Base-by-base conservation (phyloP, 2,797 vertebrate species). In the Takifugu ocellatus region DNA sequence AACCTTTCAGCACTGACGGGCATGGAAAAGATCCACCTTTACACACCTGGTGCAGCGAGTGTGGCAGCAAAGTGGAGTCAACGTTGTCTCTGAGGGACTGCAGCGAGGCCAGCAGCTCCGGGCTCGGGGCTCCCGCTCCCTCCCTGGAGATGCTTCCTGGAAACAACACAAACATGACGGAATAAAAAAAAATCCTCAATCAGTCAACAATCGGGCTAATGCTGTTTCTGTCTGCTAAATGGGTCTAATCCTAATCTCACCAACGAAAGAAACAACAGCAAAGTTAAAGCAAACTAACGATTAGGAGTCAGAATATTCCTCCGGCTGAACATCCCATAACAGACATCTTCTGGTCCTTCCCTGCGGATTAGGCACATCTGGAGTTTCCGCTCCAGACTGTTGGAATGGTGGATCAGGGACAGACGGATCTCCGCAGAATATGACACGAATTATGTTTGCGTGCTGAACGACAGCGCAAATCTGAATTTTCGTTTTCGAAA, bases 21-120 rank as follows among this genome's bases (percentile, higher is more conserved):
- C 17, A 21, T 21, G 43, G n/a, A 6, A 58, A 44, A 43, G 26
- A 48, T 11, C 51, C 48, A 52, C 24, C 56, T 3, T 54, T 27
- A 84, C 86, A 68, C 72, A 93, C 92, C 91, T 92, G 90, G 76
- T 92, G 91, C 66, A 92, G 78, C 5, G 88, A 89, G 51, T 84
- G 84, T 46, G 92, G 91, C 68, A 93, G 82, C 60, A 91, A 73
- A 56, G 88, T 90, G 87, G 89, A 85, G 83, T 93, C 84, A 3
- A 26, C 74, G 72, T 89, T 81, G 58, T 91, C 89, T 68, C 82
- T 72, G 0, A 92, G 83, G 62, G 82, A 69, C 70, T 82, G 85
- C 69, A 93, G 82, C 15, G 89, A 85, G 29, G 80, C 84, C 78
- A 93, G 68, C 61, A 92, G 79, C 74, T 88, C 83, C 14, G 78